Evolutionary conservation across 2,797 vertebrate genomes (phyloP).

Genomic region (Chaetophractus vellerosus): DNA sequence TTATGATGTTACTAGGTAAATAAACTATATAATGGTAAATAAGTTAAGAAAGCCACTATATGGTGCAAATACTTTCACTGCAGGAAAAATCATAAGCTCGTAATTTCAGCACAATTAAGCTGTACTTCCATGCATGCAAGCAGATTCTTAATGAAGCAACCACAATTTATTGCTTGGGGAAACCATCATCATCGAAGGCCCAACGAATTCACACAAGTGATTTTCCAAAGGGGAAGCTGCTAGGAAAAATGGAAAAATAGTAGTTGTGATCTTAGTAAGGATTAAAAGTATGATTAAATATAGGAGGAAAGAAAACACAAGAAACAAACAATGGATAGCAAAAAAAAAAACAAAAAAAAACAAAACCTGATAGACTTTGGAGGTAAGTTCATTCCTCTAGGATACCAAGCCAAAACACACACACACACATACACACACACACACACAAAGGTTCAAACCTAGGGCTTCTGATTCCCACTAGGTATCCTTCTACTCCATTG

Average conservation of each 20-base stretch:
- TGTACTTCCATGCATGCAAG: background rate
- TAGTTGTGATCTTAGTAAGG: no score
- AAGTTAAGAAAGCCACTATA: background rate
- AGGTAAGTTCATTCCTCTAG: background rate
- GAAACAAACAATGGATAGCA: no score
- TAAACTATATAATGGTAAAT: background rate
- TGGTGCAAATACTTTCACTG: background rate
- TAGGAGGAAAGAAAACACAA: no score
- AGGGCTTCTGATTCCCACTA: background rate
- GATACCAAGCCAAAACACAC: background rate
- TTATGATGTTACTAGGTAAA: background rate
- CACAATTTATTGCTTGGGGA: no score
- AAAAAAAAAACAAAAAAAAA: no score
- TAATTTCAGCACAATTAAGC: background rate
- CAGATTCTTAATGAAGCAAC: background rate
- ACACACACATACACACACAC: no score
- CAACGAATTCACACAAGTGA: no score
- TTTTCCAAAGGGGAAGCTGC: no score
- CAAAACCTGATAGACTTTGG: no score
- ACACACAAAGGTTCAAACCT: background rate
- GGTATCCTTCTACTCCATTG: background rate
- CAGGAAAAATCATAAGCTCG: background rate
- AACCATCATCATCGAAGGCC: no score
- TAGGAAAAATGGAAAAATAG: no score
- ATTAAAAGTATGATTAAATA: no score